Evolutionary conservation across 2,797 vertebrate species (phyloP), one percentile per base, ranked within the genome.

Genomic region (Miichthys miiuy): DNA sequence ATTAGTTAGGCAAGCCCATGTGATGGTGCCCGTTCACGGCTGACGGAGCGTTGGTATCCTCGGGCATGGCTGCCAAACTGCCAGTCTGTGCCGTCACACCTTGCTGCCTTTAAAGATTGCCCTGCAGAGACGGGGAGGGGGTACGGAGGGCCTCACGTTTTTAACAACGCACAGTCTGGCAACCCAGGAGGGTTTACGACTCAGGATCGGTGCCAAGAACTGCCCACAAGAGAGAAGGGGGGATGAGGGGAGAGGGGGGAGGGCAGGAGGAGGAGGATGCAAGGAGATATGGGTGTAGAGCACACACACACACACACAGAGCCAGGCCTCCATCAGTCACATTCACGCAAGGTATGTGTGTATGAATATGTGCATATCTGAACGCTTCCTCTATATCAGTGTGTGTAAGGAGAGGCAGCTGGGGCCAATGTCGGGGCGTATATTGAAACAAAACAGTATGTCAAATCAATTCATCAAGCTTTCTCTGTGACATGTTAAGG

Each of bases 101-200:
- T 99, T 99, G 96, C 97, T 99, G 98, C 97, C 94, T 99, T 99
- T 98, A 98, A 98, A 99, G 97, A 99, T 99, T 98, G 97, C 97
- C 97, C 98, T 98, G 96, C 97, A 98, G 98, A 98, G 97, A 97
- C 92, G 94, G 94, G 96, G 96, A 95, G 93, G 96, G 97, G 87
- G 66, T 83, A 72, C 54, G 48, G 63, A 82, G 91, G 88, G 87
- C 71, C 82, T 89, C 79, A 58, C 83, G 95, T 97, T 91, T 91
- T 91, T 97, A 96, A 97, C 96, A 96, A 95, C 95, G 94, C 96
- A 94, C 97, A 97, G 96, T 97, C 97, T 98, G 96, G 95, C 96
- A 95, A 95, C 97, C 97, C 96, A 95, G 95, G 97, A 98, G 97
- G 97, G 96, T 98, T 94, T 98, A 97, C 95, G 93, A 98, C 96